A percentile compares a stretch with the other conserved stretches of the same genome.
phyloP scores from a whole-genome alignment of 1,140 invertebrate species.

The Octopus bimaculoides region DNA sequence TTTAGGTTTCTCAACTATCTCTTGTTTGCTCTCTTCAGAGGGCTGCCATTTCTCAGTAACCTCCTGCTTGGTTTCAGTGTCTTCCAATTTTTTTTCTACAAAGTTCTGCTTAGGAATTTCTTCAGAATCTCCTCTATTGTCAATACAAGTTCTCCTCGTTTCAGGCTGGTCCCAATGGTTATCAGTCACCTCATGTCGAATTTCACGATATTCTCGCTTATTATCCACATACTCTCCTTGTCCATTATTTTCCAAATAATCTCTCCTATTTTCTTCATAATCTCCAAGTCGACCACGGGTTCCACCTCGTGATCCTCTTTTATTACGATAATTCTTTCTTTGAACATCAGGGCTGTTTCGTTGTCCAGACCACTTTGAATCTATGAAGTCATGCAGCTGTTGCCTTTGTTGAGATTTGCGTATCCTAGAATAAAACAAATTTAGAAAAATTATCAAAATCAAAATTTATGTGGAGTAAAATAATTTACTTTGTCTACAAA shows the following conservation, averaged over 20 bases:
- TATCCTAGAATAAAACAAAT: background rate
- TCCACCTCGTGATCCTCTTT: background rate
- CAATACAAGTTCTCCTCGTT: background rate
- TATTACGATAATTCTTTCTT: slow-evolving; percentile 5
- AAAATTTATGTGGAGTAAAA: background rate
- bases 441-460: background rate
- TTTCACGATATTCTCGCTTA: background rate
- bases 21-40: background rate
- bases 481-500: too few relatives aligned
- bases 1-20: background rate
- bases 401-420: background rate
- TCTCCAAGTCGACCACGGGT: background rate
- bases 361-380: slow-evolving; percentile 1
- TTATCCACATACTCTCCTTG: background rate
- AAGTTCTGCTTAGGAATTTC: background rate
- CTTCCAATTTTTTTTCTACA: background rate
- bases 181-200: slow-evolving; percentile 2
- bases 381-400: slow-evolving; percentile 16
- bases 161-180: background rate
- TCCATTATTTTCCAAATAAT: background rate
- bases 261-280: background rate
- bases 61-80: background rate
- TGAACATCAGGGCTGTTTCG: slow-evolving; percentile 5
- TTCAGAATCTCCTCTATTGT: background rate
- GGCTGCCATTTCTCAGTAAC: background rate